phyloP scores from a whole-genome alignment of 1,140 invertebrate species.

The Drosophila ficusphila region DNA sequence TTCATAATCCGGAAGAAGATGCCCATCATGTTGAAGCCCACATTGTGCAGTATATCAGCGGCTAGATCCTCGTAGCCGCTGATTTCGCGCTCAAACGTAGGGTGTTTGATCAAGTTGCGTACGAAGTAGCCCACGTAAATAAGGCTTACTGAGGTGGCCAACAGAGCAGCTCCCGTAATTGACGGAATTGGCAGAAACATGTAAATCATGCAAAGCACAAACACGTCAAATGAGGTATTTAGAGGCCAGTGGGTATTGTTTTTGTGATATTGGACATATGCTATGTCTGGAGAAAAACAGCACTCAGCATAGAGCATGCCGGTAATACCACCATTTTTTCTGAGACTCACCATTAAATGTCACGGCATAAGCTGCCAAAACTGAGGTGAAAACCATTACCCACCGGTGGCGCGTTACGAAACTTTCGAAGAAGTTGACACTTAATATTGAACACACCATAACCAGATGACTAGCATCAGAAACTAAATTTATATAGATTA shows the following conservation, averaged over 20 bases:
- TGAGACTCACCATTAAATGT: constrained; percentile 43
- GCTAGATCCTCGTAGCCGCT: constrained; percentile 56
- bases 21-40: constrained; percentile 92
- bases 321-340: no score
- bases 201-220: constrained; percentile 89
- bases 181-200: constrained; percentile 90
- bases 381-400: constrained; percentile 84
- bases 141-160: constrained; percentile 87
- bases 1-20: constrained; percentile 93
- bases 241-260: constrained; percentile 65
- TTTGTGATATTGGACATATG: constrained; percentile 85
- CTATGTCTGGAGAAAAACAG: constrained; percentile 83
- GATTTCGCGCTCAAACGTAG: accelerated
- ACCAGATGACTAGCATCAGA: no score
- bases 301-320: no score
- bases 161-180: constrained; percentile 87
- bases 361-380: constrained; percentile 67
- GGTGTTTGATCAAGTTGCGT: no score
- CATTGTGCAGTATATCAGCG: constrained; percentile 89
- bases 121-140: constrained; percentile 87
- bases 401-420: constrained; percentile 80
- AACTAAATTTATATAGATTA: no score
- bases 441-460: constrained; percentile 78
- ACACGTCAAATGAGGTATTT: constrained; percentile 88
- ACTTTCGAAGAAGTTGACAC: constrained; percentile 84